Base-by-base conservation (phyloP, 64 coral and sea anemone species). In the Dendronephthya gigantea region DNA sequence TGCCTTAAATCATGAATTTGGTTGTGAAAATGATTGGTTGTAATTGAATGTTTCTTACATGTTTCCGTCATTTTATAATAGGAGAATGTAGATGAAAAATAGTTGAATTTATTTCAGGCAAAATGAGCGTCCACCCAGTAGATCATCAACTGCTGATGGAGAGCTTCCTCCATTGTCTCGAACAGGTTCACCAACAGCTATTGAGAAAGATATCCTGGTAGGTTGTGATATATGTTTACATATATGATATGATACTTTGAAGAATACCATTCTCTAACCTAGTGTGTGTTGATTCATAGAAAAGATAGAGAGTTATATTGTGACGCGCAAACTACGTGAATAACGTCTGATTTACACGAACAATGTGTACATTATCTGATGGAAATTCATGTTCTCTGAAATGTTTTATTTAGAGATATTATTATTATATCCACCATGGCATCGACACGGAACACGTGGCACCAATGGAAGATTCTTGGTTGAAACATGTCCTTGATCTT, bases 401-500 rank as follows among this genome's bases (percentile, higher is more conserved):
- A 48, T 87, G 22, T 37, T 8, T 69, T 15, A 23, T 87, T 66
- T 51, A 98, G 95, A 86, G 92, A 1, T 98, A 98, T 72, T 90
- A 93, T 48, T 98, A 93, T 45, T 98, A 98, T 82, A 98, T 98
- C 72, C 92, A 98, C 62, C 87, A 98, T 85, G 95, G 95, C n/a
- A 98, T 98, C 35, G 95, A 98, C 85, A 98, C 95, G 75, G 95
- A 98, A 37, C 95, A 98, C 88, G 95, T 98, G 56, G 95, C 95
- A 49, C 95, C 95, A 72, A 98, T 98, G 95, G 95, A 98, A 49
- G 95, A 98, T 37, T 93, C 95, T 47, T 98, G 95, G 95, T 62
- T 98, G 31, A 89, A 98, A 43, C 89, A 98, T 88, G 95, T 98
- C 48, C 49, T 98, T 35, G 85, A 92, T 74, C 90, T 98, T 84